Base-by-base conservation (phyloP, 2,888 invertebrate genomes). In the Brachyptera risi region DNA sequence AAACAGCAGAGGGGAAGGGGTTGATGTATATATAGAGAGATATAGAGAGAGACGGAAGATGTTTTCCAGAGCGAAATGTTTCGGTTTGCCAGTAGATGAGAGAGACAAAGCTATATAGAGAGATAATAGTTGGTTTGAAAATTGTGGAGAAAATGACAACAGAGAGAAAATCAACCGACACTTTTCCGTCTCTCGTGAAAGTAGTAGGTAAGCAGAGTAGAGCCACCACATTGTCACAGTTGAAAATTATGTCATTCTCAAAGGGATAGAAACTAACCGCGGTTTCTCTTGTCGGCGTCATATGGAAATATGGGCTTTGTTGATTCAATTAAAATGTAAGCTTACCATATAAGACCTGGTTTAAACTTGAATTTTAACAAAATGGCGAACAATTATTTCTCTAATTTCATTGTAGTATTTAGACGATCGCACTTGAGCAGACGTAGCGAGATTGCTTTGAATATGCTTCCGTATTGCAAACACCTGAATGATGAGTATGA, bases 1-100 rank as follows among this genome's bases (percentile, higher is more conserved):
- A 54, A 54, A 47, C 61, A 42, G 58, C 37, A 19, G 67, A 67
- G 67, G 65, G 65, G 67, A 64, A 54, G 24, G 47, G 24, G 47
- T n/a, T 47, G 47, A 47, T 24, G 24, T 47, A 24, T 47, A n/a
- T n/a, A 47, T 17, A 47, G 47, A 13, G 47, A n/a, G 42, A 42
- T 17, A n/a, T n/a, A n/a, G n/a, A n/a, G n/a, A n/a, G n/a, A n/a
- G n/a, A n/a, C n/a, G n/a, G n/a, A n/a, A n/a, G n/a, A n/a, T n/a
- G n/a, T n/a, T n/a, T n/a, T n/a, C 19, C 17, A 42, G 42, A 42
- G 42, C 11, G 42, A 19, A 21, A 42, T 17, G 42, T 42, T 42
- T 42, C 21, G 54, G 19, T 31, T 37, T 54, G 37, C 19, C 21
- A 54, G 19, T 17, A 26, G 44, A 19, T 17, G 58, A 21, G 37